These are phyloP conservation scores for Drosophila maculinotata DNA, from an alignment of 2,888 invertebrate species.

Conservation along the genomic window DNA sequence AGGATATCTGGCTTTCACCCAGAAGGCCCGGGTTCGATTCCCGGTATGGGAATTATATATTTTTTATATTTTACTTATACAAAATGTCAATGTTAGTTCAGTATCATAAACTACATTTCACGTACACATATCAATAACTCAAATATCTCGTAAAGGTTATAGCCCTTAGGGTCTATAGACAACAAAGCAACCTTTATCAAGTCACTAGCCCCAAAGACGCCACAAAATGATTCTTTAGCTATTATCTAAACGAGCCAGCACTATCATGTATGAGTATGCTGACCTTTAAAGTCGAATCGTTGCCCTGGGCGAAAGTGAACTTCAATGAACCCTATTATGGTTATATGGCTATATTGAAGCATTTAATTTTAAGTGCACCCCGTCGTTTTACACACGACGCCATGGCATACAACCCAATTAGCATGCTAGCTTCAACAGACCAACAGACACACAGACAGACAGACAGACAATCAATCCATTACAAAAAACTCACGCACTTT, in stretches of 20 bases:
- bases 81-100: neutral
- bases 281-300: slow-evolving; percentile 48
- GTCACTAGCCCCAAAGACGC: slow-evolving; percentile 7
- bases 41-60: slow-evolving; percentile 91
- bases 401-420: slow-evolving; percentile 55
- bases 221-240: slow-evolving; percentile 26
- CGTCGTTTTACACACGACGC: slow-evolving; percentile 35
- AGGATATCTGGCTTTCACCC: slow-evolving; percentile 86
- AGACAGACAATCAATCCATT: slow-evolving; percentile 56
- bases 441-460: too few species aligned
- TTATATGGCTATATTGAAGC: slow-evolving; percentile 21
- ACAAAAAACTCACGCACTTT: slow-evolving; percentile 68
- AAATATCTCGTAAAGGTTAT: neutral
- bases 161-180: neutral
- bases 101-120: neutral
- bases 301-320: slow-evolving; percentile 52
- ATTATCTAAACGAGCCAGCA: slow-evolving; percentile 34
- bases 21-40: slow-evolving; percentile 93
- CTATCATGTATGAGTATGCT: slow-evolving; percentile 23
- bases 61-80: slow-evolving; percentile 13
- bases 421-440: slow-evolving; percentile 59
- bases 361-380: slow-evolving; percentile 36
- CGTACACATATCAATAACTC: slow-evolving; percentile 3
- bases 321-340: slow-evolving; percentile 48
- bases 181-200: slow-evolving; percentile 8